Evolutionary conservation across 1,140 invertebrate genomes (phyloP).

Genomic region (Drosophila sucinea): DNA sequence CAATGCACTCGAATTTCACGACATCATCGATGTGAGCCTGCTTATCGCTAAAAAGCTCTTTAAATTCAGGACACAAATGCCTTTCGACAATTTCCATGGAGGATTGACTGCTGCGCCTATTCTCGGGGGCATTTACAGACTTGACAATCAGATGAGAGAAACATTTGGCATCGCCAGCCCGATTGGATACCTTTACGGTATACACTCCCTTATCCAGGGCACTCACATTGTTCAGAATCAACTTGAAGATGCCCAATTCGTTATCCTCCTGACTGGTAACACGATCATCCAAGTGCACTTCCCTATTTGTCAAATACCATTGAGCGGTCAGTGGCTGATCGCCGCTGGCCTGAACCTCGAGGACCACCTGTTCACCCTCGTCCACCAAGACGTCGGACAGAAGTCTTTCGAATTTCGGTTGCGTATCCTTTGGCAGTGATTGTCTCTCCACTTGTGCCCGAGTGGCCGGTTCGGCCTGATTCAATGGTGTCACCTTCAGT

Average conservation of each 20-base stretch:
- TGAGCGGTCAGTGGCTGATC: slow-evolving; percentile 89
- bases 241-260: slow-evolving; percentile 84
- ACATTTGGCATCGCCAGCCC: slow-evolving; percentile 90
- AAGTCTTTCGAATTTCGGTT: slow-evolving; percentile 89
- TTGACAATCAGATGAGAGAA: slow-evolving; percentile 91
- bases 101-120: slow-evolving; percentile 63
- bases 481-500: slow-evolving; percentile 84
- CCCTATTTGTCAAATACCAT: slow-evolving; percentile 90
- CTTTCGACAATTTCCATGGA: slow-evolving; percentile 85
- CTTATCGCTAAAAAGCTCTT: slow-evolving; percentile 86
- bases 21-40: slow-evolving; percentile 96
- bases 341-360: slow-evolving; percentile 89
- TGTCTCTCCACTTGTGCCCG: slow-evolving; percentile 72
- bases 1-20: slow-evolving; percentile 90
- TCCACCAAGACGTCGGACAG: slow-evolving; percentile 87
- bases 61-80: slow-evolving; percentile 86
- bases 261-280: slow-evolving; percentile 84
- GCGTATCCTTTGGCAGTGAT: slow-evolving; percentile 78
- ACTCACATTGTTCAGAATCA: slow-evolving; percentile 85
- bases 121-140: slow-evolving; percentile 82
- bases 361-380: slow-evolving; percentile 88
- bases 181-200: slow-evolving; percentile 89
- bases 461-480: slow-evolving; percentile 73
- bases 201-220: slow-evolving; percentile 90
- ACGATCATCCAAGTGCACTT: slow-evolving; percentile 84